Evolutionary conservation across 2,797 vertebrate species (phyloP), one percentile per base, ranked within the genome.

Genomic region (Danio choprae): DNA sequence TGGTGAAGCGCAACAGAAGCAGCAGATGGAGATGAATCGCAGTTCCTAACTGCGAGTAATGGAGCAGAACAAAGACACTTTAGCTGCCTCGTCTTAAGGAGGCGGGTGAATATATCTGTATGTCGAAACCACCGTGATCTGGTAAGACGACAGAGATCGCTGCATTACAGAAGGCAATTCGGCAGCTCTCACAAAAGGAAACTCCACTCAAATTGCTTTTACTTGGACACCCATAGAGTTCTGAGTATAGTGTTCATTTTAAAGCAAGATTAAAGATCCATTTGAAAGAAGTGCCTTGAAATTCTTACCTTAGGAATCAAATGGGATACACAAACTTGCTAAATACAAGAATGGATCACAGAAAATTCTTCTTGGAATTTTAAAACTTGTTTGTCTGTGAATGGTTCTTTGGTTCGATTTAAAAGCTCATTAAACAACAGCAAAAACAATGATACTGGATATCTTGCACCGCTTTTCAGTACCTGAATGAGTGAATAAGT

Each of bases 11-110:
- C 81, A 77, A 86, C 82, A 65, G 51, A 18, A 74, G 55, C 82
- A 81, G 79, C 90, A 91, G 88, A 90, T 86, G 86, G 86, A 81
- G 65, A 86, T n/a, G 82, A 89, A 74, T 82, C 40, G 4, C 43
- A 9, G 62, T 7, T 71, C 70, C 85, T 86, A 79, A 68, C 58
- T 69, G 60, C 43, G 69, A 83, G 82, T 88, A 90, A 92, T 85
- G 86, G 76, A 18, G 77, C 67, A 74, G 83, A 90, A 88, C 81
- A 77, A 88, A 86, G 81, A 46, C 85, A 79, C 77, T 81, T 63
- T 72, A 82, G 72, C 65, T 67, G 55, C 69, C 9, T 71, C 65
- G 46, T 74, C 81, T 77, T 44, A 20, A 77, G 67, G 60, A 74
- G 59, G 72, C 53, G 50, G 40, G 70, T 62, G 81, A 80, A 74